Conservation (phyloP, 2,888 invertebrate genomes). For the Melolontha melolontha region DNA sequence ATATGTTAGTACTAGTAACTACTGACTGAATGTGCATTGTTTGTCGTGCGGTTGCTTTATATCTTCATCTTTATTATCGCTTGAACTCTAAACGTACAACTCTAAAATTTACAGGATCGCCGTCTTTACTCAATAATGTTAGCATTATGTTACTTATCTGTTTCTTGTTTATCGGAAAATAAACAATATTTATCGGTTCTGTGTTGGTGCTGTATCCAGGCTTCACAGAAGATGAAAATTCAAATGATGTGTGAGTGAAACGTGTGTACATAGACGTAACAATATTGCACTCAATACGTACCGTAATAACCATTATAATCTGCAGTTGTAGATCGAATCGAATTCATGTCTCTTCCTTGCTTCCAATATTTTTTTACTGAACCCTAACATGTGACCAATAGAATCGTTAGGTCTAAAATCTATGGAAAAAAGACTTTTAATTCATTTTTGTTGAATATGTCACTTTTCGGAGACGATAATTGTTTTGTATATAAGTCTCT, state of each 20-base stretch:
- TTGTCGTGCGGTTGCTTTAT: too few relatives aligned
- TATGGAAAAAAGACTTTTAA: slow-evolving; percentile 30
- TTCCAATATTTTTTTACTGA: slow-evolving; percentile 10
- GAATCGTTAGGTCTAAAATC: slow-evolving; percentile 32
- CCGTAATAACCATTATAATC: slow-evolving; percentile 41
- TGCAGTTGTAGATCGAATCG: slow-evolving; percentile 38
- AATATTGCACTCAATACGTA: slow-evolving; percentile 53
- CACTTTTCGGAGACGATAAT: too few relatives aligned
- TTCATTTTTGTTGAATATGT: background rate
- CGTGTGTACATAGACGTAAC: too few relatives aligned
- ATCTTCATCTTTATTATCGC: slow-evolving; percentile 45
- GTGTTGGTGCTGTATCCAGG: slow-evolving; percentile 47
- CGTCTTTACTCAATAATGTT: slow-evolving; percentile 51
- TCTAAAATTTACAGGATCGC: slow-evolving; percentile 48
- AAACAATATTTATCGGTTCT: slow-evolving; percentile 55
- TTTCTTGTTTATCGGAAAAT: slow-evolving; percentile 29
- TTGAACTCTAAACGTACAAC: slow-evolving; percentile 49
- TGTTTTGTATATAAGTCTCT: too few relatives aligned
- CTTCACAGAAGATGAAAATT: slow-evolving; percentile 54
- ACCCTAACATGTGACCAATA: too few relatives aligned
- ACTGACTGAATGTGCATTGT: background rate
- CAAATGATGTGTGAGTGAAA: slow-evolving; percentile 46
- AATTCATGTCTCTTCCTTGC: slow-evolving; percentile 27
- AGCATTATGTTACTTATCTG: background rate
- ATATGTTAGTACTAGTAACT: background rate